Conservation (phyloP, 1,140 invertebrate genomes). For the Aphis gossypii region DNA sequence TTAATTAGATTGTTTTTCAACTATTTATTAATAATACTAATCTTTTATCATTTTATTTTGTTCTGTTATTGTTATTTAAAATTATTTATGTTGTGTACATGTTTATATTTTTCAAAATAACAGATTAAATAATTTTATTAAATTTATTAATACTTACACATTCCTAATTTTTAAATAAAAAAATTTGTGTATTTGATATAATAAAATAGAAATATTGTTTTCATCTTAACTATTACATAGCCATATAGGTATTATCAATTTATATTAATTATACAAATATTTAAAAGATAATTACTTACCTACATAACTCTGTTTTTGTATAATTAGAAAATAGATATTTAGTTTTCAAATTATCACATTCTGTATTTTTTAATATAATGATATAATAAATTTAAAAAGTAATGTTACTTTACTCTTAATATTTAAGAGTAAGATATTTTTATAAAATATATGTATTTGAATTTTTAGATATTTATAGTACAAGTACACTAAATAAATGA, state of each 20-base stretch:
- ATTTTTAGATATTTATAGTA: not conserved
- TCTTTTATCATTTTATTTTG: not conserved
- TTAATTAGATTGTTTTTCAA: not conserved
- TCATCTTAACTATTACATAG: too few species aligned
- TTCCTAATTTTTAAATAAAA: not conserved
- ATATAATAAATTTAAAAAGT: not conserved
- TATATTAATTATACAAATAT: not conserved
- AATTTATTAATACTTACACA: not conserved
- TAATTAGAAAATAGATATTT: not conserved
- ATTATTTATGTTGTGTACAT: not conserved
- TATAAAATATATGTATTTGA: not conserved
- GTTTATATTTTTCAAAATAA: not conserved
- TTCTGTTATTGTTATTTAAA: slow-evolving; percentile 1
- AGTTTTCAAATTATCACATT: not conserved
- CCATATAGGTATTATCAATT: not conserved
- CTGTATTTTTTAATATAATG: not conserved
- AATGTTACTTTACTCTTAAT: too few species aligned
- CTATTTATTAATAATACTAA: not conserved
- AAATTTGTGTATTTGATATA: not conserved
- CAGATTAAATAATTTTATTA: not conserved
- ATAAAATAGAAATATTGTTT: too few species aligned
- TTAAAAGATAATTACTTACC: not conserved
- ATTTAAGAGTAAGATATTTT: too few species aligned
- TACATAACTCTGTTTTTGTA: not conserved
- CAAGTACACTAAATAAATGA: too few species aligned